Conservation (phyloP, 2,113 vertebrate genomes). For the Lophochroa leadbeateri region DNA sequence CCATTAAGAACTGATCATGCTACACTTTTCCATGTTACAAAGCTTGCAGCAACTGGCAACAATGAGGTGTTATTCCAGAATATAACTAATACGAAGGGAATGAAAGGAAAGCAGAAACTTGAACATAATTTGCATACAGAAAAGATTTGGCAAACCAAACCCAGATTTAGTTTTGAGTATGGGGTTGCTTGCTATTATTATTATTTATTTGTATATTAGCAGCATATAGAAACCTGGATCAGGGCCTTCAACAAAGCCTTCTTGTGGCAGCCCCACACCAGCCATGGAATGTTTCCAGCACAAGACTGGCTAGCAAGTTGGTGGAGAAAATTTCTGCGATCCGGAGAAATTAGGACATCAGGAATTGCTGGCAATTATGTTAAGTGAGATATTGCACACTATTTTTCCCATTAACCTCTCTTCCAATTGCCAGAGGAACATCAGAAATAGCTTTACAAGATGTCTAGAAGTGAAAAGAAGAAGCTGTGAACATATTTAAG, state of each 20-base stretch:
- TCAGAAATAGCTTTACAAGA: slow-evolving; percentile 1
- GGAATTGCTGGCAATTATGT: neutral
- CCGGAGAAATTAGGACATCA: neutral
- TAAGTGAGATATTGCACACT: neutral
- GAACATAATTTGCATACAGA: neutral
- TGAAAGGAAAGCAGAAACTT: neutral
- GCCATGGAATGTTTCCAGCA: neutral
- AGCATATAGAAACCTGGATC: neutral
- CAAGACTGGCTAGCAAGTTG: neutral
- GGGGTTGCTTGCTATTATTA: neutral
- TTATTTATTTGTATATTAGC: neutral
- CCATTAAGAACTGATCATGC: neutral
- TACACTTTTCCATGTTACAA: neutral
- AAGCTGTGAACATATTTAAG: neutral
- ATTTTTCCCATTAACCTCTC: neutral
- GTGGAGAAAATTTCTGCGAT: neutral
- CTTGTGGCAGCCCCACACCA: neutral
- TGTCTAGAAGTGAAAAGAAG: neutral
- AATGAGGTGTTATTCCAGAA: neutral
- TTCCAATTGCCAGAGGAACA: neutral
- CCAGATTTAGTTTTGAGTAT: neutral
- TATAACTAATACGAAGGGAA: neutral
- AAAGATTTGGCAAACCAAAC: neutral
- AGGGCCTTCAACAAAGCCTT: neutral
- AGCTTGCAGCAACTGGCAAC: neutral